Percentiles rank a stretch among this genome's conserved stretches.
phyloP scores from a whole-genome alignment of 2,797 vertebrate species.

The Sylvilagus floridanus region DNA sequence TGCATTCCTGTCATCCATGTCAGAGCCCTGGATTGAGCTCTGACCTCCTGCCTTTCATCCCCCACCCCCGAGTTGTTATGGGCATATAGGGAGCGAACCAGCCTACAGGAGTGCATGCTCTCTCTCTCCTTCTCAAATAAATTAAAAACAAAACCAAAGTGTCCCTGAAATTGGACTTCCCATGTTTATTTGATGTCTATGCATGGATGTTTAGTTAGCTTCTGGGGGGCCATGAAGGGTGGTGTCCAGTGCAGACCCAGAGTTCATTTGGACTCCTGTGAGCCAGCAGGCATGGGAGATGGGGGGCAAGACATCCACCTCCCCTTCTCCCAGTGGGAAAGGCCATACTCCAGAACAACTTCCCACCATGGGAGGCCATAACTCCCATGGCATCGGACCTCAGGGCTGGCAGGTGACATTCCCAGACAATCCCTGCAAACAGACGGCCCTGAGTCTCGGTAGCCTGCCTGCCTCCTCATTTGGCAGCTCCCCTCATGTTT shows the following conservation, averaged over 20 bases:
- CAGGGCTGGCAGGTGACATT: background rate
- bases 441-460: background rate
- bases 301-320: too few relatives aligned
- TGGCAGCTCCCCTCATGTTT: background rate
- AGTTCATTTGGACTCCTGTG: background rate
- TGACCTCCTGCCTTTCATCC: too few relatives aligned
- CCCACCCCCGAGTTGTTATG: too few relatives aligned
- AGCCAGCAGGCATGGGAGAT: background rate
- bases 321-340: background rate
- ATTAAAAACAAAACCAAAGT: too few relatives aligned
- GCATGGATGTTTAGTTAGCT: background rate
- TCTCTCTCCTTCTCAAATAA: too few relatives aligned
- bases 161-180: too few relatives aligned
- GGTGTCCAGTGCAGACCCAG: background rate
- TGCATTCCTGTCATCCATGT: too few relatives aligned
- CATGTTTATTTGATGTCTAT: too few relatives aligned
- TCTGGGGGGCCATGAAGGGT: background rate
- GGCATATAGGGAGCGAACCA: too few relatives aligned
- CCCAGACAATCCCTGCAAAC: background rate
- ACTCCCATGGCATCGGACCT: background rate
- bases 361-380: too few relatives aligned
- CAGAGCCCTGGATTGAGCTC: too few relatives aligned
- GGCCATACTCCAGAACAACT: background rate
- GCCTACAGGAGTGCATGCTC: too few relatives aligned
- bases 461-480: background rate